Evolutionary conservation across 2,888 invertebrate genomes (phyloP).

Genomic region (Erebia aethiops): DNA sequence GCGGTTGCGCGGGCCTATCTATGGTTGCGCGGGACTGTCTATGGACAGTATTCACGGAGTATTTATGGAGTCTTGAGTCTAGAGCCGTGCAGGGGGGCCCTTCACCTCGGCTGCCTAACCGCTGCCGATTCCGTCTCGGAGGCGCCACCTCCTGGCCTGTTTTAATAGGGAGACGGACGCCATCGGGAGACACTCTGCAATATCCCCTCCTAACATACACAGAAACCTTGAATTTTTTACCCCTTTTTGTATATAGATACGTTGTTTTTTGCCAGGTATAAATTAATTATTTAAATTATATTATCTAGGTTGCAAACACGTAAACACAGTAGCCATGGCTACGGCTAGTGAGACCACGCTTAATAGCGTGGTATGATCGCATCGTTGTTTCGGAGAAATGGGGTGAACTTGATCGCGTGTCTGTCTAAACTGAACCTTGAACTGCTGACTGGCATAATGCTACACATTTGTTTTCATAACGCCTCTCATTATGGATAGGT

Average conservation of each 20-base stretch:
- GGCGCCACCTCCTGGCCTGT: too few species aligned
- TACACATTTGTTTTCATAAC: conserved; percentile 21
- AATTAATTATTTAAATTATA: not conserved
- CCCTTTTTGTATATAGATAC: not conserved
- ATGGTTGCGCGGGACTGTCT: too few species aligned
- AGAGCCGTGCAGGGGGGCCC: too few species aligned
- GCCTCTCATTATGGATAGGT: not conserved
- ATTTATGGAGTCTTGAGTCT: too few species aligned
- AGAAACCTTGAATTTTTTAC: not conserved
- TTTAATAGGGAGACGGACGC: too few species aligned
- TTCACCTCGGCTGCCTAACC: too few species aligned
- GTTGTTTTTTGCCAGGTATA: not conserved
- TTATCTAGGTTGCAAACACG: conserved; percentile 2
- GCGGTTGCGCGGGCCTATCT: too few species aligned
- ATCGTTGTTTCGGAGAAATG: conserved; percentile 40
- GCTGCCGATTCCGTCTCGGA: too few species aligned
- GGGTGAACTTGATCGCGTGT: conserved; percentile 42
- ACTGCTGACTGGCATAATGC: conserved; percentile 31
- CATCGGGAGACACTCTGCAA: too few species aligned
- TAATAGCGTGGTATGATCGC: conserved; percentile 43
- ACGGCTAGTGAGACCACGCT: conserved; percentile 38
- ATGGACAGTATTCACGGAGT: too few species aligned
- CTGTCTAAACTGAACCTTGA: conserved; percentile 40
- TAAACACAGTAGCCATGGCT: conserved; percentile 40
- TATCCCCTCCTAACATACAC: too few species aligned